Percentiles rank a stretch among this genome's conserved stretches.
phyloP scores from a whole-genome alignment of 2,113 vertebrate genomes.

The Phrynosoma platyrhinos region DNA sequence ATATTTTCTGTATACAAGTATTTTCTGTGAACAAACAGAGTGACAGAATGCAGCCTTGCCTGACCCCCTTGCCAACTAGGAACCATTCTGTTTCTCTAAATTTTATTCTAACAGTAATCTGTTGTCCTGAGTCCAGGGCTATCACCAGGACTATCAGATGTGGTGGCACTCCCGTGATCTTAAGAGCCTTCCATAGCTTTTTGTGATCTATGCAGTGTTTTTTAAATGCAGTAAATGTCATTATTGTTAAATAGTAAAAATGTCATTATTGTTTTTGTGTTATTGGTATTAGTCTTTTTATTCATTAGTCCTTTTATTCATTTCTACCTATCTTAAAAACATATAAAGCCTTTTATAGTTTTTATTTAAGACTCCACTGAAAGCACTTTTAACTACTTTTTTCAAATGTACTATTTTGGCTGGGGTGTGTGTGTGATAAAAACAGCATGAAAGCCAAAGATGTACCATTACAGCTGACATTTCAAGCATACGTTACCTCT shows the following conservation, averaged over 20 bases:
- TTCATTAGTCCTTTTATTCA: background rate
- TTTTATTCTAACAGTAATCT: too few species aligned
- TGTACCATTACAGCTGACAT: background rate
- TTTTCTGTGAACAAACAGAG: too few species aligned
- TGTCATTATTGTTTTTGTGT: background rate
- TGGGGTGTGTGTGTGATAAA: background rate
- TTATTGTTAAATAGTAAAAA: background rate
- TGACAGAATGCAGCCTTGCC: too few species aligned
- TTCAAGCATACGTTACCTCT: conserved; percentile 80
- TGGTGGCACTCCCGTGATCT: too few species aligned
- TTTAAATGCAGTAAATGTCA: background rate
- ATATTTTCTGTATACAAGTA: too few species aligned
- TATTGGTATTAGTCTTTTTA: background rate
- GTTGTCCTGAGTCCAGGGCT: too few species aligned
- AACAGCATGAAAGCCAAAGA: background rate
- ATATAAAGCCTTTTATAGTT: background rate
- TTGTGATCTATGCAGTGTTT: too few species aligned
- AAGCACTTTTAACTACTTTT: background rate
- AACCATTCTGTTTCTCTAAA: too few species aligned
- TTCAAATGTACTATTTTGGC: background rate
- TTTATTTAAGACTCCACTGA: background rate
- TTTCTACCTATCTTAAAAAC: background rate
- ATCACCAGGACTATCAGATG: too few species aligned
- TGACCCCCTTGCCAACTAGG: too few species aligned
- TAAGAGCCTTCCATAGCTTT: too few species aligned